Evolutionary conservation across 2,113 vertebrate genomes (phyloP), one percentile per base, ranked within the genome.

Genomic region (Lathamus discolor): DNA sequence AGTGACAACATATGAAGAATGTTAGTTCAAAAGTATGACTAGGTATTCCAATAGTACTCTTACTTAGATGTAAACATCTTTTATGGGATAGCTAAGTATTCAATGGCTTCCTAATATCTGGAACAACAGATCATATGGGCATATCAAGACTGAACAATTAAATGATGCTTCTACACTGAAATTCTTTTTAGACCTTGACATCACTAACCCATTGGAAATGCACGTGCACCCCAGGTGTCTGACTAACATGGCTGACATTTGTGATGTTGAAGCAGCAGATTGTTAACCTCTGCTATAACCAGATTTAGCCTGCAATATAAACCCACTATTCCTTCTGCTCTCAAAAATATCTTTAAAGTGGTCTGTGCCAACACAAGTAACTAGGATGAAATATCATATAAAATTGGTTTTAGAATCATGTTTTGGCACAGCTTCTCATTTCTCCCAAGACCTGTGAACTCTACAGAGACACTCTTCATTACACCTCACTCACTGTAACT

Each of bases 71-170:
- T 44, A 67, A 70, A 37, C 12, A 18, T 22, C 7, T 67, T 61
- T 27, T 61, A 1, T 44, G 20, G 10, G 10, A 46, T 10, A 73
- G 33, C 23, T 8, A 76, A 24, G 39, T 6, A 13, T 55, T 17
- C 74, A 92, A 61, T 66, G 11, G 18, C 13, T 79, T 78, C 14
- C 41, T 75, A 4, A 54, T 49, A 37, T n/a, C 77, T 52, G 17
- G 17, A 33, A 85, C n/a, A 78, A 23, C 10, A 49, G n/a, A 28
- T 52, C n/a, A 17, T n/a, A 29, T 0, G 0, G 22, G 7, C 7
- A 80, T 12, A 23, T 13, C 10, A 62, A 11, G 22, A 94, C 67
- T 18, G 5, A 84, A 66, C 19, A 73, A 67, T 8, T 9, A 70
- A 49, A 54, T 8, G 4, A 17, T 59, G 28, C 24, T 61, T 79